Base-by-base conservation (phyloP, 2,888 invertebrate genomes). In the Eutolmus rufibarbis region DNA sequence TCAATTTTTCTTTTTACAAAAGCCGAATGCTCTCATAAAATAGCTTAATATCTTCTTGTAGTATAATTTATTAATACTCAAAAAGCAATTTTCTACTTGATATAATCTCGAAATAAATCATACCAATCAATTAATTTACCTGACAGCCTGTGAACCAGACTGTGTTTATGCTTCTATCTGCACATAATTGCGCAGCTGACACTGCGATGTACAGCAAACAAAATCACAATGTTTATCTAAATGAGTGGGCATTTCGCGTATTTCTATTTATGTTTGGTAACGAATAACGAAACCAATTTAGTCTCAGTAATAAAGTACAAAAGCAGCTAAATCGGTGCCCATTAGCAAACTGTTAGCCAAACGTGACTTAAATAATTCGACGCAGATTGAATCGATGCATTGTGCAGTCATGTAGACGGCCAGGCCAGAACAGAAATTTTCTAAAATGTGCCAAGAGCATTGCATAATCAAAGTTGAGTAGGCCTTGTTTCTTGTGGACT, bases 401-500 rank as follows among this genome's bases (percentile, higher is more conserved):
- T 66, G 66, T 66, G 66, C 66, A 66, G 66, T 19, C 66, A 66
- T 66, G 66, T 66, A 66, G 19, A 66, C 66, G 66, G 28, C 9
- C 12, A 28, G 66, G 66, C 12, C 66, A 66, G 66, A 66, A 66
- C 66, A 66, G 66, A 66, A 12, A 66, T 66, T 66, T 66, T 66
- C 66, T 66, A 28, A 66, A 78, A 78, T 43, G 43, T 78, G 78
- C 78, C 78, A 78, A 78, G 78, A 78, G 37, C 78, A 8, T 78
- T 78, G 43, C 78, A 78, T 78, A 78, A 78, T 40, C 12, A 28
- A 12, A 43, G 46, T 78, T 46, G 78, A 19, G 19, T 78, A 43
- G 78, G 78, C 78, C 78, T 78, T 43, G 40, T 78, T 78, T 78
- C 78, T 78, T 78, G n/a, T n/a, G 43, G 37, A 78, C 78, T 43